A percentile compares a stretch with the other conserved stretches of the same genome.
Evolutionary conservation across 1,140 invertebrate species (phyloP).

Genomic region (Galleria mellonella): DNA sequence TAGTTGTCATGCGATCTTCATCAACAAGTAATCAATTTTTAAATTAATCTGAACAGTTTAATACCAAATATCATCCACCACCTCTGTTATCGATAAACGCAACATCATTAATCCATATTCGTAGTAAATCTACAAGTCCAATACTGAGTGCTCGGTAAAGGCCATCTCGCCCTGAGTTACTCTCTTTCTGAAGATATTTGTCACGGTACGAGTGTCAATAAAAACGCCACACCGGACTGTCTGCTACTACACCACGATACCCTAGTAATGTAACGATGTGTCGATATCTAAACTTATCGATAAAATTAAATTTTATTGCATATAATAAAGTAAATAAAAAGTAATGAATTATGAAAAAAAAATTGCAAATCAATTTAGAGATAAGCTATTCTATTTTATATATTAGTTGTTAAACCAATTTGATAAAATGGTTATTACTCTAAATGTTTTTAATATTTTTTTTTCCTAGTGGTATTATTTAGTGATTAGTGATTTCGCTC

Average conservation of each 20-base stretch:
- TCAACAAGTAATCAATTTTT: too few species aligned
- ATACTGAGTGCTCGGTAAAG: slow-evolving; percentile 5
- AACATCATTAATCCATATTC: neutral
- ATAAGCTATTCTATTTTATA: too few species aligned
- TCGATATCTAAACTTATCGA: slow-evolving; percentile 14
- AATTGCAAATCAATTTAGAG: too few species aligned
- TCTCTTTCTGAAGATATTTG: slow-evolving; percentile 46
- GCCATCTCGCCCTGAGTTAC: slow-evolving; percentile 7
- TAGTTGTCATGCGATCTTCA: too few species aligned
- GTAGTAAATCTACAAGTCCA: slow-evolving; percentile 14
- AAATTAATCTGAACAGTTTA: too few species aligned
- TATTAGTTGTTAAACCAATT: too few species aligned
- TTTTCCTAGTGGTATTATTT: too few species aligned
- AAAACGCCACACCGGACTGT: slow-evolving; percentile 70
- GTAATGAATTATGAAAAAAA: too few species aligned
- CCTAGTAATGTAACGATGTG: slow-evolving; percentile 28
- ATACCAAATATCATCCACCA: neutral
- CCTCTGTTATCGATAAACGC: neutral
- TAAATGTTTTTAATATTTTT: too few species aligned
- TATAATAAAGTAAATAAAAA: too few species aligned
- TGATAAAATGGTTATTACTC: too few species aligned
- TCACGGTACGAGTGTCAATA: slow-evolving; percentile 70
- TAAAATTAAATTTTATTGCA: neutral
- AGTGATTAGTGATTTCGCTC: too few species aligned
- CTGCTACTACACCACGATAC: slow-evolving; percentile 40